phyloP scores from a whole-genome alignment of 2,797 vertebrate genomes.

The Eospalax fontanierii region DNA sequence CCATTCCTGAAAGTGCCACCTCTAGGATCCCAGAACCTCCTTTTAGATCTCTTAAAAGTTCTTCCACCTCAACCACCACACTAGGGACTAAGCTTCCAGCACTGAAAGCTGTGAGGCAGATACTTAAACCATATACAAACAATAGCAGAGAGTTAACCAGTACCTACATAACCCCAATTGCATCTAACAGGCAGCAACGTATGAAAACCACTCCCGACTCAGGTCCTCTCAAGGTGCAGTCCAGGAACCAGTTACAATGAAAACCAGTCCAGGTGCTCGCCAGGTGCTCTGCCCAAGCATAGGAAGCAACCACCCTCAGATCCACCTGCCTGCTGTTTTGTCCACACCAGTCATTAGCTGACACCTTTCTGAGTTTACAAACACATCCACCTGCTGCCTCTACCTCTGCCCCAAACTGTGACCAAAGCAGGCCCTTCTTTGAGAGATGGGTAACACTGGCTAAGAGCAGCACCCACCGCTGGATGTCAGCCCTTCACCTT shows the following conservation, averaged over 20 bases:
- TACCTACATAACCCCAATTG: background rate
- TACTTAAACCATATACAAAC: background rate
- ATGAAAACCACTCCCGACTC: background rate
- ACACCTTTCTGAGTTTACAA: background rate
- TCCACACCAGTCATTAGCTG: background rate
- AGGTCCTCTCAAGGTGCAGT: background rate
- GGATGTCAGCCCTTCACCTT: background rate
- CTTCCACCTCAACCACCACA: background rate
- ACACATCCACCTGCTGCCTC: background rate
- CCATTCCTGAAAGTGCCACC: background rate
- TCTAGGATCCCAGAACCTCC: background rate
- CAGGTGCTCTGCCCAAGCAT: background rate
- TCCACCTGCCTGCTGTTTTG: background rate
- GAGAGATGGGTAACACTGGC: background rate
- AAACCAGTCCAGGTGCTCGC: background rate
- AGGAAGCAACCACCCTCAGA: background rate
- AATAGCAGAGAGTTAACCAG: background rate
- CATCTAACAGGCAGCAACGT: background rate
- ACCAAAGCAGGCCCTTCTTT: background rate
- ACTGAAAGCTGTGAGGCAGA: background rate
- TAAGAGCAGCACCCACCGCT: background rate
- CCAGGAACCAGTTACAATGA: no score
- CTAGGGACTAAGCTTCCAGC: background rate
- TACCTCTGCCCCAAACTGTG: background rate
- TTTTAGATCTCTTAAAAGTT: background rate